Evolutionary conservation across 92 coral and sea anemone genomes (phyloP), one percentile per base, ranked within the genome.

Genomic region (Micromussa lordhowensis): DNA sequence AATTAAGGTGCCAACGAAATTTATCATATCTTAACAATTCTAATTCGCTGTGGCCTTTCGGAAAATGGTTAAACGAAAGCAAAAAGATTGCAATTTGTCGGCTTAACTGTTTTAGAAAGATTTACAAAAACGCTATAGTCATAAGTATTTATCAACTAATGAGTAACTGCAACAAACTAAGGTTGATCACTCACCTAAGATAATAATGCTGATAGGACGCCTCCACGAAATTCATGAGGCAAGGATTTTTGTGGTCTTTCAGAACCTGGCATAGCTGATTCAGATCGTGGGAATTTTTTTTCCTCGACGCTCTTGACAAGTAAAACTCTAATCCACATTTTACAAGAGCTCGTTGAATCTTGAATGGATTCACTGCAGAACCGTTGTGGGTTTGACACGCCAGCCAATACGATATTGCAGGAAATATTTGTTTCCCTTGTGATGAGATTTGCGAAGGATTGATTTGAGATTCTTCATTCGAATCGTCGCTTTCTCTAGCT

Each of bases 201-300:
- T 54, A 73, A n/a, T n/a, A n/a, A 36, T 73, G 53, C 78, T 35
- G 51, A 73, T 73, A 73, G 11, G 78, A 73, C 22, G 78, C 21
- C 28, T 73, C 78, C 28, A 73, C 78, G 12, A 73, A 24, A 34
- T 73, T 35, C 78, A 73, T 73, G 9, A 73, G 51, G 6, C 78
- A 73, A 34, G 51, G 78, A 35, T 73, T 15, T 36, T 73, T 73
- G 29, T 36, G 78, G n/a, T 73, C 51, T 24, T 73, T 73, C n/a
- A 73, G 51, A 14, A 73, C 78, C 34, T 73, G 78, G 78, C 78
- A 73, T 5, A 73, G 49, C 51, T 73, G 49, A 10, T 73, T 73
- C 4, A 73, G 51, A 28, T 32, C 77, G 49, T 73, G 78, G 17
- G n/a, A 34, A 32, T 24, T 70, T 70, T 28, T 16, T 74, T 34